phyloP scores from a whole-genome alignment of 2,888 invertebrate species.

The Eupithecia subfuscata region DNA sequence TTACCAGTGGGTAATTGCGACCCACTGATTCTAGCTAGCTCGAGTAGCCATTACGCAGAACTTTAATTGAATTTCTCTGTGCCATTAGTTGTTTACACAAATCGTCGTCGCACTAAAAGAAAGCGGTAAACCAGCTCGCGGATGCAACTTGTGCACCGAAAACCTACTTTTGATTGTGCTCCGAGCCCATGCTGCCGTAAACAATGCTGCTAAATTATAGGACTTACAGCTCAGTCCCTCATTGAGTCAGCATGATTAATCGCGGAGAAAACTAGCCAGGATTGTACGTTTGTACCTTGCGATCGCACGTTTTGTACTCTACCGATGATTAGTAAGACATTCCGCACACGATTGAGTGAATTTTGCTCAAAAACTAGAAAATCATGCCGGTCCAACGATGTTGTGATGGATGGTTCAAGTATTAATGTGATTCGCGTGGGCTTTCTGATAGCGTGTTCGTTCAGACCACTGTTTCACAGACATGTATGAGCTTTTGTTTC shows the following conservation, averaged over 20 bases:
- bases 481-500: conserved; percentile 24
- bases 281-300: conserved; percentile 69
- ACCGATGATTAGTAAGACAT: conserved; percentile 67
- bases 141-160: conserved; percentile 71
- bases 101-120: conserved; percentile 49
- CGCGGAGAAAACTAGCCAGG: conserved; percentile 72
- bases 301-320: conserved; percentile 70
- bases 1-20: conserved; percentile 40
- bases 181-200: conserved; percentile 62
- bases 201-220: conserved; percentile 79
- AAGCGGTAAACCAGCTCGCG: conserved; percentile 64
- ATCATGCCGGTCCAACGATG: conserved; percentile 54
- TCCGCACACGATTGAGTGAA: conserved; percentile 62
- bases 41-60: conserved; percentile 36
- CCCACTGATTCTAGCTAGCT: conserved; percentile 29
- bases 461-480: too few species aligned
- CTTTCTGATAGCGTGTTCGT: conserved; percentile 28
- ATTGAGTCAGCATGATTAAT: conserved; percentile 79
- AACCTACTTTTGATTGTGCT: conserved; percentile 75
- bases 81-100: conserved; percentile 41
- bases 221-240: conserved; percentile 71
- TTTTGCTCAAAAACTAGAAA: conserved; percentile 62
- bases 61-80: conserved; percentile 39
- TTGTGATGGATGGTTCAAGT: conserved; percentile 66
- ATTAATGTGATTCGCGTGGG: conserved; percentile 57